Evolutionary conservation across 2,797 vertebrate genomes (phyloP).

Genomic region (Poecilia gillii): DNA sequence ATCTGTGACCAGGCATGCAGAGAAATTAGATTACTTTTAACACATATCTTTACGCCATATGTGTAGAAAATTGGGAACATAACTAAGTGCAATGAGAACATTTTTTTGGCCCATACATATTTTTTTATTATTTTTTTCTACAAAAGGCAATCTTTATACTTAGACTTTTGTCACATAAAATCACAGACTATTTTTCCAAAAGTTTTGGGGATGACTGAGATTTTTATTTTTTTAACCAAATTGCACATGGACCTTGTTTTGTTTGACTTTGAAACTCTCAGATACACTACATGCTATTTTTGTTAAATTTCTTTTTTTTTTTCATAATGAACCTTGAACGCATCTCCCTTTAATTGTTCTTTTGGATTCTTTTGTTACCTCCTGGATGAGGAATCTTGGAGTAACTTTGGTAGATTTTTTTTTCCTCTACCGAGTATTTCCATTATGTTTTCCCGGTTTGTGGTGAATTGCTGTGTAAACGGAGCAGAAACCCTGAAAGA

Average conservation of each 20-base stretch:
- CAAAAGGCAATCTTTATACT: background rate
- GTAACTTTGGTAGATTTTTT: background rate
- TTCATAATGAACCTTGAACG: background rate
- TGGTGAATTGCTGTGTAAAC: background rate
- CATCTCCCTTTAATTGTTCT: background rate
- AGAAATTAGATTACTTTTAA: conserved; percentile 42
- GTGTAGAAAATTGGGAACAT: background rate
- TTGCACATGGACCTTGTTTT: background rate
- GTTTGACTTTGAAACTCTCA: background rate
- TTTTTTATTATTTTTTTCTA: background rate
- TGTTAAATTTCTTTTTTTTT: too few species aligned
- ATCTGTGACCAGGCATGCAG: conserved; percentile 40
- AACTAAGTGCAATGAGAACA: background rate
- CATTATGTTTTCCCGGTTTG: background rate
- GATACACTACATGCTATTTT: too few species aligned
- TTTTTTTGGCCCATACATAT: background rate
- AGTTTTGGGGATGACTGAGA: background rate
- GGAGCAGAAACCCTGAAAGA: background rate
- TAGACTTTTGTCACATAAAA: background rate
- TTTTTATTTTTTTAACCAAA: background rate
- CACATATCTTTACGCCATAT: background rate
- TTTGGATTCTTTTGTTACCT: background rate
- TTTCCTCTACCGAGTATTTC: background rate
- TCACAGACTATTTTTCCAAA: background rate
- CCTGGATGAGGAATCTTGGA: background rate